Base-by-base conservation (phyloP, 2,797 vertebrate genomes). In the Luscinia luscinia region DNA sequence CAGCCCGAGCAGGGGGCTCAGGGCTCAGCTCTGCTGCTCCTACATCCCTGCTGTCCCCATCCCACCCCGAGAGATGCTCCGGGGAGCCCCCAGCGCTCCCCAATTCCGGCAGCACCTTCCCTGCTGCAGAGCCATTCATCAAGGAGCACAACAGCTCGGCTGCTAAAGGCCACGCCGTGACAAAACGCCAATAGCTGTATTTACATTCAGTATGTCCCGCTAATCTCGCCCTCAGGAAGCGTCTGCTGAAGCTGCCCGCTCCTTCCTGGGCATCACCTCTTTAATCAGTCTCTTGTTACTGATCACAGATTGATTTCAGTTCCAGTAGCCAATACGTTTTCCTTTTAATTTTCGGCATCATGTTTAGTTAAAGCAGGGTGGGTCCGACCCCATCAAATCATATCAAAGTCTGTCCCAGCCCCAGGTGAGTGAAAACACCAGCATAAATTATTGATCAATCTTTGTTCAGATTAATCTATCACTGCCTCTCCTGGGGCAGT, bases 331-430 rank as follows among this genome's bases (percentile, higher is more conserved):
- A 90, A 87, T 89, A 46, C 54, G 86, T 93, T 96, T 94, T 72
- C 69, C 95, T 94, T 97, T 93, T 95, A 94, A 97, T 98, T 97
- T 97, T 83, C 96, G 72, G 66, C 84, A 88, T 96, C 92, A 77
- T 87, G 73, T 97, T 98, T 98, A 96, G 98, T 97, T 97, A 98
- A 97, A 92, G 84, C 74, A 24, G 96, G 95, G 97, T 95, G 93
- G 87, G 80, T 78, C 93, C 8, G 62, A 96, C 96, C 97, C 96
- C 92, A 95, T 98, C 98, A 95, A 72, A 93, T 77, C 52, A 52
- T 70, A 96, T 97, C 96, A 91, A 89, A 96, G 94, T 38, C 92
- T 90, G 67, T 74, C 93, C 32, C n/a, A 82, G 30, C 19, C 93
- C 58, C 55, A 70, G 57, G 48, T 82, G 92, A 96, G 90, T 82